Conservation (phyloP, 2,888 invertebrate genomes). For the Euspilapteryx auroguttella region DNA sequence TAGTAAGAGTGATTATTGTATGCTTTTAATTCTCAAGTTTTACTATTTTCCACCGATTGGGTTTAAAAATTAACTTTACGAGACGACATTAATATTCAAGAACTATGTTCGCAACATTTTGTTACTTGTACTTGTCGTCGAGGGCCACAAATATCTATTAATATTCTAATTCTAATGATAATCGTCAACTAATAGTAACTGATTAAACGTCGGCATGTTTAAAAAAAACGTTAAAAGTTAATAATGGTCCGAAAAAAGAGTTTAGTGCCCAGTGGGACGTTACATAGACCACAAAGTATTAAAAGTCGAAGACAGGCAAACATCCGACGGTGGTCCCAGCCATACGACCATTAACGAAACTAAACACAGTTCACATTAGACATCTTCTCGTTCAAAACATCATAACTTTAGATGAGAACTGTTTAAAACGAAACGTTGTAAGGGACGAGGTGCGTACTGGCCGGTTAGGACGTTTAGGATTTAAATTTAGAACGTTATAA, state of each 20-base stretch:
- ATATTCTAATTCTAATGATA: neutral
- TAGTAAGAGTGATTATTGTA: no score
- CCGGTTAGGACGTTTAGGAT: constrained; percentile 12
- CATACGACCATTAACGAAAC: constrained; percentile 21
- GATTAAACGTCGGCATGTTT: neutral
- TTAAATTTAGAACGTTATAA: constrained; percentile 21
- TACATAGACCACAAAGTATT: constrained; percentile 4
- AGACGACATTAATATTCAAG: no score
- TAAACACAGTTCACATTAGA: constrained; percentile 33
- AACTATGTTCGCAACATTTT: no score
- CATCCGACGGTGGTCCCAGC: constrained; percentile 43
- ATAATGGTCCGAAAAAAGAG: neutral
- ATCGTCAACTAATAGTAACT: neutral
- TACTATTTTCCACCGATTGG: no score
- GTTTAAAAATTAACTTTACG: no score
- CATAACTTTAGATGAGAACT: constrained; percentile 1
- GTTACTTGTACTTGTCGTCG: no score
- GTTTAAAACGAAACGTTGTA: constrained; percentile 16
- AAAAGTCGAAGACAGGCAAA: constrained; percentile 18
- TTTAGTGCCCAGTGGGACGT: neutral
- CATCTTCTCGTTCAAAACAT: constrained; percentile 13
- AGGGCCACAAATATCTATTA: no score
- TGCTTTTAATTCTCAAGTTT: no score
- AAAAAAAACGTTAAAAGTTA: no score
- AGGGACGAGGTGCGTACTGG: constrained; percentile 5